Evolutionary conservation across 1,140 invertebrate genomes (phyloP), one percentile per base, ranked within the genome.

Genomic region (Apis dorsata): DNA sequence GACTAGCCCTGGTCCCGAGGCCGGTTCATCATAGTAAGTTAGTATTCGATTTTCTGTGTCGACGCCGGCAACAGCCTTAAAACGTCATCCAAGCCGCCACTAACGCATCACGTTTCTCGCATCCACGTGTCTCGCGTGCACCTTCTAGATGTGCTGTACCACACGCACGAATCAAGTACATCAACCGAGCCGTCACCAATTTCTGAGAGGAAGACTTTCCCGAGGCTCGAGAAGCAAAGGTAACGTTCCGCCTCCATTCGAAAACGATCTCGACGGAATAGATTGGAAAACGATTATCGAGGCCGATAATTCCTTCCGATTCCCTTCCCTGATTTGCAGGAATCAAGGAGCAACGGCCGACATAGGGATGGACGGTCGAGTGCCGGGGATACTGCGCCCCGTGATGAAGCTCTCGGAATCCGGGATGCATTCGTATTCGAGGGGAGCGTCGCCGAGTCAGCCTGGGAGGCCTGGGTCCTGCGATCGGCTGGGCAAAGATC

Each of bases 11-110:
- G 51, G 91, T 92, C 79, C 93, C 94, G 86, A 94, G 94, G 93
- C 94, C 94, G 92, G 93, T 94, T 94, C 94, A 95, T 94, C 95
- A 95, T 94, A 95, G 95, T 95, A 95, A 95, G 95, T 95, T 95
- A 94, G 94, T 95, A 94, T 94, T 94, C 90, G 84, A 90, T 92
- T 92, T 92, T 93, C 90, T 93, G 91, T 93, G 91, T 93, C 90
- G 89, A 84, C 77, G 83, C 75, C 75, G 86, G 86, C 62, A 70
- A 87, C 83, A 81, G 89, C 79, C 79, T 84, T 73, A 80, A 44
- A 77, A 79, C 84, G 62, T 77, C 77, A 85, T 85, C 82, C 85
- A 81, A 62, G 79, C 55, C 79, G 82, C 80, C 81, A 86, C 83
- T 89, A 88, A 86, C 88, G 66, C 55, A 70, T 78, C 76, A 75